A percentile compares a stretch with the other conserved stretches of the same genome.
Evolutionary conservation across 2,113 vertebrate genomes (phyloP).

Genomic region (Cyphomyrus plagiostoma): DNA sequence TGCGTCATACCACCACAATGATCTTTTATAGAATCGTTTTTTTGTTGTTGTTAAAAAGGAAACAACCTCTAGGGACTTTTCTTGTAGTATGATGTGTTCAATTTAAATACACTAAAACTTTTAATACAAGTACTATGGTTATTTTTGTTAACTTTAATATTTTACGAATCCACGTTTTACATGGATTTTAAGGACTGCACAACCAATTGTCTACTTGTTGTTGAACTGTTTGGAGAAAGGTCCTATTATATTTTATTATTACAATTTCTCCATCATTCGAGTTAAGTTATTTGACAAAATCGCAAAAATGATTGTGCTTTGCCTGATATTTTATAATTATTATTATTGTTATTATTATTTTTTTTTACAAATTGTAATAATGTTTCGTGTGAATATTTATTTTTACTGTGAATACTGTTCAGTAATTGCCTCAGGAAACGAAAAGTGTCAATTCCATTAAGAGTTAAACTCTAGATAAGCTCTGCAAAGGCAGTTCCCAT

Average conservation of each 20-base stretch:
- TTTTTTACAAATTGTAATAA: neutral
- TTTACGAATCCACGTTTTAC: conserved; percentile 22
- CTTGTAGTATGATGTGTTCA: conserved; percentile 44
- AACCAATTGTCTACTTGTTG: neutral
- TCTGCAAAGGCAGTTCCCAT: neutral
- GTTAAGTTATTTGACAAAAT: neutral
- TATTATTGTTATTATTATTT: neutral
- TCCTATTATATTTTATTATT: neutral
- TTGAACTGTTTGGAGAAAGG: neutral
- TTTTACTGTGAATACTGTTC: neutral
- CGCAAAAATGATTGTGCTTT: neutral
- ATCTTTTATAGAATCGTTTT: conserved; percentile 25
- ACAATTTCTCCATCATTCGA: neutral
- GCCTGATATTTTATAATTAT: neutral
- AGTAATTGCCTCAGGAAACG: neutral
- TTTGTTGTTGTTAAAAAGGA: neutral
- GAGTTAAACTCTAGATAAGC: neutral
- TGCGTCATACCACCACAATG: conserved; percentile 53
- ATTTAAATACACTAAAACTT: conserved; percentile 47
- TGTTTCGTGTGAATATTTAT: neutral
- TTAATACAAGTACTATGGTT: conserved; percentile 16
- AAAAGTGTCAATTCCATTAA: neutral
- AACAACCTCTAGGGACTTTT: conserved; percentile 26
- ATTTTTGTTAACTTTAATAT: conserved; percentile 28
- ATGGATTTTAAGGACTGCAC: conserved; percentile 15